These are phyloP conservation scores for Zoanthus gigantus DNA, from an alignment of 92 coral and sea anemone genomes.

Conservation along the genomic window DNA sequence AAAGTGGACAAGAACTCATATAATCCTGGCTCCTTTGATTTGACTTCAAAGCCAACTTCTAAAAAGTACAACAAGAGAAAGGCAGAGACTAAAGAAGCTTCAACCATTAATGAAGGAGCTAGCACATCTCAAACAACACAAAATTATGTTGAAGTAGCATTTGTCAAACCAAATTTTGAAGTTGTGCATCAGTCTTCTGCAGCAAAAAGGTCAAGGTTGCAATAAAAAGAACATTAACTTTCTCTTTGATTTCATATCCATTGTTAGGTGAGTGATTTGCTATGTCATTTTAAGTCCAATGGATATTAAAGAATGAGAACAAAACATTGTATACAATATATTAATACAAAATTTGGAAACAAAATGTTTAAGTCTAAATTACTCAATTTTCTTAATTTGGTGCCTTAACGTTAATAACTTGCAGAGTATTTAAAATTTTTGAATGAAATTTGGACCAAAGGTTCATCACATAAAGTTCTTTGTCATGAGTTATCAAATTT, in stretches of 20 bases:
- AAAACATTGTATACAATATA: not conserved
- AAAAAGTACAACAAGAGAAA: constrained; percentile 25
- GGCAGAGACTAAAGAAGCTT: constrained; percentile 20
- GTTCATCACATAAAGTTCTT: constrained; percentile 1
- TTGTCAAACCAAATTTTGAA: constrained; percentile 18
- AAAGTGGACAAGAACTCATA: constrained; percentile 56
- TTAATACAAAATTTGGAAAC: constrained; percentile 3
- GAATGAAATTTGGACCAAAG: constrained; percentile 11
- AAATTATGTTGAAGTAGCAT: constrained; percentile 24
- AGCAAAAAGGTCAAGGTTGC: constrained; percentile 11
- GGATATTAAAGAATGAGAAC: not conserved
- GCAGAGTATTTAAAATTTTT: constrained; percentile 1
- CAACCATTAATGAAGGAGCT: constrained; percentile 6
- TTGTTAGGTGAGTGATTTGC: constrained; percentile 4
- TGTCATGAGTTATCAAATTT: not conserved
- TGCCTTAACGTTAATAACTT: constrained; percentile 2
- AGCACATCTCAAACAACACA: constrained; percentile 12
- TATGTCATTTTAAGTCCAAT: not conserved
- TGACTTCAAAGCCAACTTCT: constrained; percentile 59
- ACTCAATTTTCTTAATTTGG: constrained; percentile 5
- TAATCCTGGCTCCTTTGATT: constrained; percentile 57
- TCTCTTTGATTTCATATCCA: constrained; percentile 16
- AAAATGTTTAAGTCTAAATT: constrained; percentile 24
- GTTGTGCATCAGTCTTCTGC: constrained; percentile 28
- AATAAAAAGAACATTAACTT: constrained; percentile 14